Evolutionary conservation across 2,797 vertebrate species (phyloP).

Genomic region (Lithobates pipiens): DNA sequence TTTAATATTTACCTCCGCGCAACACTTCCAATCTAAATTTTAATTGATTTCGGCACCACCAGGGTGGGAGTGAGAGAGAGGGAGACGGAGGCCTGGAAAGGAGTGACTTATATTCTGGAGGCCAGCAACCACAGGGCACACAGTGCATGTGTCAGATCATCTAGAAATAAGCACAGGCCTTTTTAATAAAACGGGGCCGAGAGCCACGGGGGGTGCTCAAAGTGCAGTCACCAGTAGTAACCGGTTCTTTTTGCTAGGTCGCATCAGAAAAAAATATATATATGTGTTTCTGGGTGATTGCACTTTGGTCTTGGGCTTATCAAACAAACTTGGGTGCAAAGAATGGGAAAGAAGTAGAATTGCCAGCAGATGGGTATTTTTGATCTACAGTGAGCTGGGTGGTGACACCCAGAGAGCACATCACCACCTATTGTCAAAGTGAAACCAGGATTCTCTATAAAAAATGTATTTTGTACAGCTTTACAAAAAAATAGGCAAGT

Average conservation of each 20-base stretch:
- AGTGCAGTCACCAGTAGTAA: not conserved
- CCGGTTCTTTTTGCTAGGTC: not conserved
- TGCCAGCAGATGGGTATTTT: too few species aligned
- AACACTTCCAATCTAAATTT: constrained; percentile 83
- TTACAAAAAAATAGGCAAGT: too few species aligned
- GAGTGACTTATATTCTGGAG: constrained; percentile 45
- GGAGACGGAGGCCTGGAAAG: constrained; percentile 45
- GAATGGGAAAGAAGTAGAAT: too few species aligned
- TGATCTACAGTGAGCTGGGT: too few species aligned
- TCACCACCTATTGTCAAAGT: too few species aligned
- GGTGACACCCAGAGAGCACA: too few species aligned
- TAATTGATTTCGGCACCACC: constrained; percentile 91
- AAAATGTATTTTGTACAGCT: too few species aligned
- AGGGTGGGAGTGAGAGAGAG: constrained; percentile 77
- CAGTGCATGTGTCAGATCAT: constrained; percentile 65
- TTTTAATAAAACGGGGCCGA: not conserved
- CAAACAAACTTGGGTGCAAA: too few species aligned
- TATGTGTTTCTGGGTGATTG: not conserved
- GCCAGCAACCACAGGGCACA: constrained; percentile 35
- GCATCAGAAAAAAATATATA: not conserved
- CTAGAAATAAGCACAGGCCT: not conserved
- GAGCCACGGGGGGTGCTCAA: not conserved
- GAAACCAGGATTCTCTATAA: too few species aligned
- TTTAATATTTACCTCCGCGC: constrained; percentile 73
- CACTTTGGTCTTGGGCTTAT: not conserved